phyloP scores from a whole-genome alignment of 2,888 invertebrate genomes.

The Microctonus aethiopoides region DNA sequence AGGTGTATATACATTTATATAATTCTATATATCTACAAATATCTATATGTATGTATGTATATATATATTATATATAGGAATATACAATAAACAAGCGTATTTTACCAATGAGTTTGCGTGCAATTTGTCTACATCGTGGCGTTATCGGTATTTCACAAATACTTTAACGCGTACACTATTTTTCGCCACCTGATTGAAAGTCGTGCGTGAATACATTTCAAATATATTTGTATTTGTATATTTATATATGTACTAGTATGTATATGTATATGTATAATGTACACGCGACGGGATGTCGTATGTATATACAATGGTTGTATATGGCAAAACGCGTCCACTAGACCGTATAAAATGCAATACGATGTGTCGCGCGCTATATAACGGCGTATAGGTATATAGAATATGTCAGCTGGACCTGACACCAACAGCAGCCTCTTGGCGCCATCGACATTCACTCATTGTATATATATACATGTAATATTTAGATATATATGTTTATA shows the following conservation, averaged over 20 bases:
- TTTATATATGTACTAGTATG: no score
- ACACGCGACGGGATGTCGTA: neutral
- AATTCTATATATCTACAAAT: no score
- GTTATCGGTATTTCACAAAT: slow-evolving; percentile 18
- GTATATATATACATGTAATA: neutral
- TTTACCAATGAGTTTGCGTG: slow-evolving; percentile 21
- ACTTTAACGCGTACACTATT: slow-evolving; percentile 7
- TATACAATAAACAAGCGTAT: neutral
- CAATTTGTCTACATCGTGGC: slow-evolving; percentile 19
- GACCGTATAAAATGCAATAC: slow-evolving; percentile 24
- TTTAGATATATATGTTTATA: neutral
- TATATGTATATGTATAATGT: neutral
- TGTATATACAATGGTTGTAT: neutral
- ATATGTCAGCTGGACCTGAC: slow-evolving; percentile 28
- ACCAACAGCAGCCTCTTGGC: slow-evolving; percentile 28
- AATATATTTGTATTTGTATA: no score
- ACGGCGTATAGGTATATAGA: slow-evolving; percentile 6
- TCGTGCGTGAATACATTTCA: neutral
- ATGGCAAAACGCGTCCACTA: slow-evolving; percentile 27
- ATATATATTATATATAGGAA: no score
- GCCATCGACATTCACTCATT: slow-evolving; percentile 16
- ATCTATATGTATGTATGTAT: no score
- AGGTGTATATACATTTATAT: neutral
- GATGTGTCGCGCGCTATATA: slow-evolving; percentile 19
- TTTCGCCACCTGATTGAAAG: slow-evolving; percentile 25